Percentiles rank a stretch among this genome's conserved stretches.
phyloP scores from a whole-genome alignment of 2,888 invertebrate genomes.

The Lasioglossum marginatum region DNA sequence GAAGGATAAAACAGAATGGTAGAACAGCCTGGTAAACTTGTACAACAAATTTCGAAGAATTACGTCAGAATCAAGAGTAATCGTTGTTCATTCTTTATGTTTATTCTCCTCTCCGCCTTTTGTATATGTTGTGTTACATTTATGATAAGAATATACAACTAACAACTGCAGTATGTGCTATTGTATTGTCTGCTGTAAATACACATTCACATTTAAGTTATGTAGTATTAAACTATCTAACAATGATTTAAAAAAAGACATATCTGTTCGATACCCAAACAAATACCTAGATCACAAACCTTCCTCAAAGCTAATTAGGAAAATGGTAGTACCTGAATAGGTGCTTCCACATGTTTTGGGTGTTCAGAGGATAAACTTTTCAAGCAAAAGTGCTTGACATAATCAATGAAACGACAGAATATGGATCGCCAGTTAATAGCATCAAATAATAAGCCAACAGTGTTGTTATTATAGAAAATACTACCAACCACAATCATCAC shows the following conservation, averaged over 20 bases:
- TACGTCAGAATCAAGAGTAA: not conserved
- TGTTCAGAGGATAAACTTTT: slow-evolving; percentile 72
- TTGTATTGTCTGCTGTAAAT: slow-evolving; percentile 18
- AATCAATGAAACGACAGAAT: slow-evolving; percentile 76
- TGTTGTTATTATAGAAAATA: slow-evolving; percentile 80
- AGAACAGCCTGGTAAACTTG: not conserved
- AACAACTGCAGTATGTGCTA: slow-evolving; percentile 6
- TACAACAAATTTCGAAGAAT: not conserved
- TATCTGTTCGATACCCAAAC: slow-evolving; percentile 24
- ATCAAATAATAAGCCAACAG: slow-evolving; percentile 79
- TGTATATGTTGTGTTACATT: not conserved
- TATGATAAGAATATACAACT: slow-evolving; percentile 20
- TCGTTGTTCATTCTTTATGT: not conserved
- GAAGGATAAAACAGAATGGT: not conserved
- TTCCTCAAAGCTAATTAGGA: slow-evolving; percentile 42
- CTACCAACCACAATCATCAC: slow-evolving; percentile 80
- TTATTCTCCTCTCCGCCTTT: not conserved
- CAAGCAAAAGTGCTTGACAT: slow-evolving; percentile 70
- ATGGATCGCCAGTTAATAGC: slow-evolving; percentile 75
- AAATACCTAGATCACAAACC: slow-evolving; percentile 43
- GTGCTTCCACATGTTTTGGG: slow-evolving; percentile 77
- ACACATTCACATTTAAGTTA: slow-evolving; percentile 47
- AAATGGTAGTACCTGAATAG: slow-evolving; percentile 79
- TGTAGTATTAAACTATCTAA: slow-evolving; percentile 55
- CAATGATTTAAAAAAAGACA: slow-evolving; percentile 24